These are phyloP conservation scores for Natator depressus DNA, from an alignment of 2,113 vertebrate species.

Conservation along the genomic window DNA sequence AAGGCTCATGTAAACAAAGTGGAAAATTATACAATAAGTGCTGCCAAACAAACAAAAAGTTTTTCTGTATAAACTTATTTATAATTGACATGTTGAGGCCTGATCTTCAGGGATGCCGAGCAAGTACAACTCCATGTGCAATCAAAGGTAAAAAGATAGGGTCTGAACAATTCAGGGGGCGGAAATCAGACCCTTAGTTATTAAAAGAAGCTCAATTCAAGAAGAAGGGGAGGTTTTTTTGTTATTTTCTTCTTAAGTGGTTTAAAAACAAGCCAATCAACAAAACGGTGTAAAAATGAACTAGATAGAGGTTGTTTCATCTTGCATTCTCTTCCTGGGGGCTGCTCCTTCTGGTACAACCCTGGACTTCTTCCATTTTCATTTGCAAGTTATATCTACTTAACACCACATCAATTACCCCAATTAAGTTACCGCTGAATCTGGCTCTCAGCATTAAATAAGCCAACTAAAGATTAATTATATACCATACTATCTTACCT, in stretches of 20 bases:
- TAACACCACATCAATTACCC: background rate
- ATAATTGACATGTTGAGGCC: background rate
- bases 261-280: background rate
- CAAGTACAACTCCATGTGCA: background rate
- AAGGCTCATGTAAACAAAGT: background rate
- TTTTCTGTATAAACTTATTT: background rate
- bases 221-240: background rate
- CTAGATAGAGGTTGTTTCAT: background rate
- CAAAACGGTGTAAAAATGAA: background rate
- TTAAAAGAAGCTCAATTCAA: background rate
- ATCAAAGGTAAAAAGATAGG: background rate
- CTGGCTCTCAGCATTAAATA: background rate
- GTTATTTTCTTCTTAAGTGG: too few relatives aligned
- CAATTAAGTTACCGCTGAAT: background rate
- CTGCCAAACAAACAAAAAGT: background rate
- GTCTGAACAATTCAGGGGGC: background rate
- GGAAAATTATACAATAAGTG: background rate
- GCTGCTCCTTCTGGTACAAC: background rate
- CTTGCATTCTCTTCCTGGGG: background rate
- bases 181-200: background rate
- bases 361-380: background rate
- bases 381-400: background rate
- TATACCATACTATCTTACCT: constrained; percentile 76
- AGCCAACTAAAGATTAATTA: background rate
- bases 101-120: background rate